Base-by-base conservation (phyloP, 1,140 invertebrate genomes). In the Diorhabda sublineata region DNA sequence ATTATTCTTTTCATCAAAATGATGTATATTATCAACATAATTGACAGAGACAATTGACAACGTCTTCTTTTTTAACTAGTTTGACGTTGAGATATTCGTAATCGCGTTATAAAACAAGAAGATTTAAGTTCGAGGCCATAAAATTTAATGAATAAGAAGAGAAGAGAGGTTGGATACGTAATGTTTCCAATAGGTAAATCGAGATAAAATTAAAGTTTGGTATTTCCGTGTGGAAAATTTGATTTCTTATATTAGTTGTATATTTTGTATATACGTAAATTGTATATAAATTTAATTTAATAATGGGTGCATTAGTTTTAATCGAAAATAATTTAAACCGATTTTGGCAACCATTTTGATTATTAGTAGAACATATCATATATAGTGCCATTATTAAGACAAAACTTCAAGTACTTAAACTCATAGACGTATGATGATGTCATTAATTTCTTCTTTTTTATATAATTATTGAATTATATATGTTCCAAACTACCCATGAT, bases 341-440 rank as follows among this genome's bases (percentile, higher is more conserved):
- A 63, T 63, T 56, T 65, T 56, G 56, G 56, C 42, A 26, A 65
- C 47, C 56, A 71, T 68, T 66, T 64, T 71, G 64, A 71, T 66
- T 66, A 64, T 66, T 63, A 71, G 67, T 75, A 73, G 66, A 58
- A 78, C 75, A 76, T 76, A 75, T 76, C 75, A 75, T 70, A 61
- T 69, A 70, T 75, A 75, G 76, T 78, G 76, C 76, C 76, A 78
- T 78, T 65, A 62, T 45, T 41, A 67, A 61, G 58, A 60, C 11
- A 61, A 68, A 60, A 58, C 42, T 26, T 41, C 63, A 68, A 60
- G 47, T 66, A 58, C 62, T 63, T 64, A 58, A 72, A 57, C 6
- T n/a, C 6, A 52, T 52, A 8, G 47, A 52, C 47, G 47, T 63
- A 63, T 26, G 26, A 26, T 26, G 26, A 26, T 26, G 26, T 26